Evolutionary conservation across 2,797 vertebrate genomes (phyloP), one percentile per base, ranked within the genome.

Genomic region (Siniperca undulata): DNA sequence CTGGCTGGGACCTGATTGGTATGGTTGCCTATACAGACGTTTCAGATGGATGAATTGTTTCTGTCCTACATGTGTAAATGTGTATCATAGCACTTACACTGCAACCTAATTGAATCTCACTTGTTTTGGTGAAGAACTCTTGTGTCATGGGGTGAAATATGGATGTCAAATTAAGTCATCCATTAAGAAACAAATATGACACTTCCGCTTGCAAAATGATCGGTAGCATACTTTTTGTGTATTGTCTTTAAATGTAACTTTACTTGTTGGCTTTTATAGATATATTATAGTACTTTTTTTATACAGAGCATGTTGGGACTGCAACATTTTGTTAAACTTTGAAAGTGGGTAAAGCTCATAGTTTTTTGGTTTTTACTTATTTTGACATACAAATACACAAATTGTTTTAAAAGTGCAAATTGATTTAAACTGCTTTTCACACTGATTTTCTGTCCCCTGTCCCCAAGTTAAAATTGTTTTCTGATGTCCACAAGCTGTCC

Each of bases 1-100:
- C 91, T 89, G 85, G 77, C 85, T 78, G 62, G 64, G 77, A 82
- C 79, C 86, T 90, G 90, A 90, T 91, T 87, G 89, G 85, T 84
- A 1, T 12, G 81, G 71, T 67, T 60, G 71, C 24, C 74, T 48
- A 78, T 77, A 30, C 74, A 84, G 74, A 80, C 42, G 56, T 50
- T 24, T 77, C 79, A 53, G 64, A 85, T 1, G 38, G 70, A 85
- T 70, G 78, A 48, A 53, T 50, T 50, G 81, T 78, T 72, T 59
- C 69, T 74, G 68, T 74, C 64, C 70, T 71, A 73, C 71, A 65
- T 82, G 88, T 84, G 74, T 80, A 62, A 80, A 84, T 71, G 76
- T 27, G 64, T 48, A 61, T 77, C 71, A 70, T 42, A 22, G 62
- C 36, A 8, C 58, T 0, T 16, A 14, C 36, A 3, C 27, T 3